These are phyloP conservation scores for Lophochroa leadbeateri DNA, from an alignment of 2,113 vertebrate species.

Conservation along the genomic window DNA sequence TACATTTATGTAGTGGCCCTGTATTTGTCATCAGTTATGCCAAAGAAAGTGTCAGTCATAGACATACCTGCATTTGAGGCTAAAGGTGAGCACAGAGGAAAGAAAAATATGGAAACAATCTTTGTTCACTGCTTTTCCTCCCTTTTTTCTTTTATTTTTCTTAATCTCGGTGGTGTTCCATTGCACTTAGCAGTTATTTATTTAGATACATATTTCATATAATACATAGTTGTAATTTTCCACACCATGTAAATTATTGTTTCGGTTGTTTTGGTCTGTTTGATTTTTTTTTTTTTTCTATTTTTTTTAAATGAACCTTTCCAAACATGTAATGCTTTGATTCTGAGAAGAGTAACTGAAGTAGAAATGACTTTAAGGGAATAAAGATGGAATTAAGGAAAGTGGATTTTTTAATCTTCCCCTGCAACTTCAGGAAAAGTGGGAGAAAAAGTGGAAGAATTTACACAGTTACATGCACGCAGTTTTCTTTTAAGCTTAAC, in stretches of 20 bases:
- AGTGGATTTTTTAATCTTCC: background rate
- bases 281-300: background rate
- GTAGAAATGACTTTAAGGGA: background rate
- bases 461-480: background rate
- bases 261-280: background rate
- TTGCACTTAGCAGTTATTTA: background rate
- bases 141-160: background rate
- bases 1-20: background rate
- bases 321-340: background rate
- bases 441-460: background rate
- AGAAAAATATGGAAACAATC: background rate
- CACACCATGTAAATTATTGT: background rate
- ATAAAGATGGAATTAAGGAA: background rate
- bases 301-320: background rate
- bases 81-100: background rate
- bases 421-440: background rate
- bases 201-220: background rate
- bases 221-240: background rate
- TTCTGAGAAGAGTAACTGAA: background rate
- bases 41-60: background rate
- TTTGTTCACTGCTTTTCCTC: background rate
- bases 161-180: background rate
- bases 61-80: background rate
- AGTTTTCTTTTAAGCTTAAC: background rate
- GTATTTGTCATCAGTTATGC: background rate